These are phyloP conservation scores for Dicycla oo DNA, from an alignment of 2,888 invertebrate species.

Conservation along the genomic window DNA sequence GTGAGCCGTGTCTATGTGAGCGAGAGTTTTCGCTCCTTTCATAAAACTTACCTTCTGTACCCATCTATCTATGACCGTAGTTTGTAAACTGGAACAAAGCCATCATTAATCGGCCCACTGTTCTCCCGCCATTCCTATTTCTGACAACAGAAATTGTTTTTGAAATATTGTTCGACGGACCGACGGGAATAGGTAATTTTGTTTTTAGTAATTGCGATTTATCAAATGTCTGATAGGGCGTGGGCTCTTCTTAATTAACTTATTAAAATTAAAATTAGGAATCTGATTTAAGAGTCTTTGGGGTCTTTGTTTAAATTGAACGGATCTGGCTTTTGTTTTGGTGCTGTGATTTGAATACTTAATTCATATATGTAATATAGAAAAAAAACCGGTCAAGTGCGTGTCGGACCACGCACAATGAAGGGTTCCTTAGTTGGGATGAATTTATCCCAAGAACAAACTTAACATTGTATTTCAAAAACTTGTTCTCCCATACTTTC, in stretches of 20 bases:
- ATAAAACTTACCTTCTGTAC: neutral
- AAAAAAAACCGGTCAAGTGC: no score
- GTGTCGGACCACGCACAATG: no score
- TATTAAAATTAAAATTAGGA: constrained; percentile 55
- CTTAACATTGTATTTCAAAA: no score
- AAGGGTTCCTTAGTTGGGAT: no score
- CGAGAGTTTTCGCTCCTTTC: neutral
- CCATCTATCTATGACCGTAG: constrained; percentile 1
- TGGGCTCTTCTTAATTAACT: constrained; percentile 52
- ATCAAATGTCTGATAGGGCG: constrained; percentile 44
- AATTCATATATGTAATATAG: no score
- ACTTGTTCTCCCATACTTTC: no score
- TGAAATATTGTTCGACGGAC: constrained; percentile 67
- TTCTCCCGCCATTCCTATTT: constrained; percentile 71
- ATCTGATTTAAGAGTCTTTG: constrained; percentile 37
- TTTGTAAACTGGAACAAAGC: constrained; percentile 63
- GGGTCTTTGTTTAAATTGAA: constrained; percentile 34
- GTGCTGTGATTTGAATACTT: no score
- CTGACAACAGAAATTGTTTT: constrained; percentile 72
- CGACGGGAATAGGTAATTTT: constrained; percentile 56
- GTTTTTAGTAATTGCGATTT: constrained; percentile 59
- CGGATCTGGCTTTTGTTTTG: neutral
- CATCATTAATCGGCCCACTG: constrained; percentile 70
- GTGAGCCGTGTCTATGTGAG: neutral
- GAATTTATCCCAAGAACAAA: no score